Conservation (phyloP, 1,140 invertebrate species). For the Cydia fagiglandana region DNA sequence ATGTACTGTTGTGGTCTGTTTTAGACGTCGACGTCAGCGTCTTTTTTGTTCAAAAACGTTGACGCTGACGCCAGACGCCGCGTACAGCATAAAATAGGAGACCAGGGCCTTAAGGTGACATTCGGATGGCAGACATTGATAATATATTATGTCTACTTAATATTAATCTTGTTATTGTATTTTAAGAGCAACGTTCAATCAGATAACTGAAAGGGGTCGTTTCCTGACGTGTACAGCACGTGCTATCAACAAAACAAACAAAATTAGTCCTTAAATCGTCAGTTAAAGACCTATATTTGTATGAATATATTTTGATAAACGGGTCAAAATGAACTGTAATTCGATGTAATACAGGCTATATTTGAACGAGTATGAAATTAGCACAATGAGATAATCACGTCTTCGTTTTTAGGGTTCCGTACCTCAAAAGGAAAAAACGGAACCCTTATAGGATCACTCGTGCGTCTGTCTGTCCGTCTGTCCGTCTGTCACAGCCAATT, state of each 20-base stretch:
- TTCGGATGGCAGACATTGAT: no score
- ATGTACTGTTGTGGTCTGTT: no score
- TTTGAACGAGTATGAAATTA: background rate
- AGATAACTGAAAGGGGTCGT: background rate
- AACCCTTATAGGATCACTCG: no score
- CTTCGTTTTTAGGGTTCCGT: no score
- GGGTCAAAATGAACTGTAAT: background rate
- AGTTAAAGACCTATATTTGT: background rate
- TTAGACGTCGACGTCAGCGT: no score
- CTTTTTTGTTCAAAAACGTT: no score
- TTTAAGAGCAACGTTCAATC: slow-evolving; percentile 3
- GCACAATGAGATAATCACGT: background rate
- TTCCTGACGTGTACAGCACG: background rate
- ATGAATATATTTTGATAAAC: background rate
- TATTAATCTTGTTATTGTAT: slow-evolving; percentile 25
- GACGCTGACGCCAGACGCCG: no score
- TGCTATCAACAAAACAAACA: background rate
- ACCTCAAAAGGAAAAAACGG: no score
- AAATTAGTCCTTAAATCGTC: background rate
- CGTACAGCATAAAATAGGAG: no score
- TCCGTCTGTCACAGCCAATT: no score
- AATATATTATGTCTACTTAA: background rate
- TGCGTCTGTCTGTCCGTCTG: no score
- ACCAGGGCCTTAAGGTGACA: no score
- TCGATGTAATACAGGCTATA: background rate